These are phyloP conservation scores for Caenorhabditis virilis DNA, from an alignment of 2,888 invertebrate species.

Conservation along the genomic window DNA sequence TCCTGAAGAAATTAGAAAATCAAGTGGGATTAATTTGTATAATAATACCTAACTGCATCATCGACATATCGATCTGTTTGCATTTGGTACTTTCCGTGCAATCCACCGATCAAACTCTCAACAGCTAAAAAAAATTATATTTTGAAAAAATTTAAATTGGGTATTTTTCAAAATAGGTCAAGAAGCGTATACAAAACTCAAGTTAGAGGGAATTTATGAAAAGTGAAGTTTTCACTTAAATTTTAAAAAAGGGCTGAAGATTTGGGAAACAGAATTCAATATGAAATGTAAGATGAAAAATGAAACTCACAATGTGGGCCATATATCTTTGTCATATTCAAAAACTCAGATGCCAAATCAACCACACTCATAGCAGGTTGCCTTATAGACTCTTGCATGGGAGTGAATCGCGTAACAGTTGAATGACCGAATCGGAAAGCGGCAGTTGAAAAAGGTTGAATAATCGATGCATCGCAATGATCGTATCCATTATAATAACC, in stretches of 20 bases:
- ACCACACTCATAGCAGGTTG: constrained; percentile 27
- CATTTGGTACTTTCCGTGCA: constrained; percentile 61
- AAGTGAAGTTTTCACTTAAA: too few species aligned
- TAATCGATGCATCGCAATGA: constrained; percentile 84
- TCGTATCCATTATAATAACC: constrained; percentile 52
- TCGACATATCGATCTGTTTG: constrained; percentile 63
- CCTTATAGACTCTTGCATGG: constrained; percentile 14
- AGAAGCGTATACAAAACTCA: too few species aligned
- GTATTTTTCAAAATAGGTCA: too few species aligned
- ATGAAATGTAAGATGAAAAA: neutral
- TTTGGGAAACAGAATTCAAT: too few species aligned
- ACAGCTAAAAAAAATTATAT: constrained; percentile 38
- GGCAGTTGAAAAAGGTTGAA: constrained; percentile 88
- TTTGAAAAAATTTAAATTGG: too few species aligned
- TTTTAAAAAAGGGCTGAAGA: too few species aligned
- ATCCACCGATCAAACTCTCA: constrained; percentile 64
- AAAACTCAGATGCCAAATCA: constrained; percentile 83
- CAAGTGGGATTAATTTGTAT: too few species aligned
- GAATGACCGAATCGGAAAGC: constrained; percentile 83
- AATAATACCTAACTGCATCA: constrained; percentile 45
- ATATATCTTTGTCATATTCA: constrained; percentile 72
- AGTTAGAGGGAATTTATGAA: too few species aligned
- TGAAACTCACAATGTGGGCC: constrained; percentile 7
- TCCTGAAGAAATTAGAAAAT: too few species aligned
- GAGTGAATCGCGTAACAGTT: constrained; percentile 37